These are phyloP conservation scores for Hemithea aestivaria DNA, from an alignment of 2,888 invertebrate genomes.

Conservation along the genomic window DNA sequence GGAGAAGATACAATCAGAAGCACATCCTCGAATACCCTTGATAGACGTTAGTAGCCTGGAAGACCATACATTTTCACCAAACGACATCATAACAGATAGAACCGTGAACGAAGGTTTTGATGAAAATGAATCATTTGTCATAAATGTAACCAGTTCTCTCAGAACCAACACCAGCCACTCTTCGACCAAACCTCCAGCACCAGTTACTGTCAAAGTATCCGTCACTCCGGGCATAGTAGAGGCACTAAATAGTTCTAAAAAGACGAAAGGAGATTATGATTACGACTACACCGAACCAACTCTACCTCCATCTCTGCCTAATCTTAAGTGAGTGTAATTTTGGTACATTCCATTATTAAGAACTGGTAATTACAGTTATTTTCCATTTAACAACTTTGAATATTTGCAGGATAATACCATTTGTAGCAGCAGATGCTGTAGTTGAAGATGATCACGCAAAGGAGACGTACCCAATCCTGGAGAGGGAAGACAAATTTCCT, in stretches of 20 bases:
- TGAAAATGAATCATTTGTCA: conserved; percentile 75
- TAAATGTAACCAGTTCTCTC: conserved; percentile 78
- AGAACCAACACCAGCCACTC: conserved; percentile 60
- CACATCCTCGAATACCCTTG: conserved; percentile 49
- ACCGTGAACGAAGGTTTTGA: conserved; percentile 52
- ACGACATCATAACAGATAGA: conserved; percentile 65
- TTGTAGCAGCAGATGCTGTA: conserved; percentile 91
- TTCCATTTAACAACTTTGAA: no score
- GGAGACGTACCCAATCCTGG: conserved; percentile 53
- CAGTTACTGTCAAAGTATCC: conserved; percentile 45
- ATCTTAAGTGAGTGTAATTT: conserved; percentile 81
- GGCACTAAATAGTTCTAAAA: conserved; percentile 72
- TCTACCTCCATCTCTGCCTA: conserved; percentile 89
- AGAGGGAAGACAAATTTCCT: conserved; percentile 65
- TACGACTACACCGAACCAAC: conserved; percentile 86
- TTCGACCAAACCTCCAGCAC: conserved; percentile 32
- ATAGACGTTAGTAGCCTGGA: conserved; percentile 44
- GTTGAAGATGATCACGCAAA: conserved; percentile 75
- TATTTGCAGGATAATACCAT: conserved; percentile 88
- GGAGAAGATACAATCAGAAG: conserved; percentile 42
- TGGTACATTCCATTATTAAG: neutral
- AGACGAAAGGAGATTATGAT: conserved; percentile 81
- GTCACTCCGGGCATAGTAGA: conserved; percentile 51
- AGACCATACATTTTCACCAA: conserved; percentile 53
- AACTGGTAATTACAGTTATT: no score